A percentile compares a stretch with the other conserved stretches of the same genome.
phyloP scores from a whole-genome alignment of 1,140 invertebrate species.

The Acromyrmex charruanus region DNA sequence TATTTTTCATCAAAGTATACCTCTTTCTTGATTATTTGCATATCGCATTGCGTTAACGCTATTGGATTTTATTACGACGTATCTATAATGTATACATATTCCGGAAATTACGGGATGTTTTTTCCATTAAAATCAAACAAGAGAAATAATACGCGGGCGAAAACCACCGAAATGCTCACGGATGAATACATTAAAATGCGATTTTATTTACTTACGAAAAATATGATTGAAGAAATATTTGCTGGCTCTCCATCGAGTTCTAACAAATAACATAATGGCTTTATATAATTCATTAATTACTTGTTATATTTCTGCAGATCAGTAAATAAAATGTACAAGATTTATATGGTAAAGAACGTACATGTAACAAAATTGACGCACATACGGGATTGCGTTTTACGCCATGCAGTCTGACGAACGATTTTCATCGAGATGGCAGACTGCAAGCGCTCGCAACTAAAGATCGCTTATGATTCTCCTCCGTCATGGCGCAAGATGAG shows the following conservation, averaged over 20 bases:
- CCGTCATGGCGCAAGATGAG: slow-evolving; percentile 60
- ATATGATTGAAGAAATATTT: slow-evolving; percentile 21
- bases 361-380: not conserved
- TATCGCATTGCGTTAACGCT: not conserved
- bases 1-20: not conserved
- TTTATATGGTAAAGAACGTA: not conserved
- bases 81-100: slow-evolving; percentile 10
- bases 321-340: not conserved
- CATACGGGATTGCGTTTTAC: not conserved
- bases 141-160: not conserved
- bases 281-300: not conserved
- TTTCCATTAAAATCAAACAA: not conserved
- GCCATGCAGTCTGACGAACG: slow-evolving; percentile 24
- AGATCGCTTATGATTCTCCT: slow-evolving; percentile 55
- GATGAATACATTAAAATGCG: not conserved
- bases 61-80: slow-evolving; percentile 24
- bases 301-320: not conserved
- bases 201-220: not conserved
- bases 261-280: not conserved
- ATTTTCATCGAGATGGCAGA: slow-evolving; percentile 46
- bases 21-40: not conserved
- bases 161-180: not conserved
- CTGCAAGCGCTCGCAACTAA: slow-evolving; percentile 28
- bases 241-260: not conserved
- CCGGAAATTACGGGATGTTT: not conserved